Base-by-base conservation (phyloP, 2,888 invertebrate genomes). In the Germaria angustata region DNA sequence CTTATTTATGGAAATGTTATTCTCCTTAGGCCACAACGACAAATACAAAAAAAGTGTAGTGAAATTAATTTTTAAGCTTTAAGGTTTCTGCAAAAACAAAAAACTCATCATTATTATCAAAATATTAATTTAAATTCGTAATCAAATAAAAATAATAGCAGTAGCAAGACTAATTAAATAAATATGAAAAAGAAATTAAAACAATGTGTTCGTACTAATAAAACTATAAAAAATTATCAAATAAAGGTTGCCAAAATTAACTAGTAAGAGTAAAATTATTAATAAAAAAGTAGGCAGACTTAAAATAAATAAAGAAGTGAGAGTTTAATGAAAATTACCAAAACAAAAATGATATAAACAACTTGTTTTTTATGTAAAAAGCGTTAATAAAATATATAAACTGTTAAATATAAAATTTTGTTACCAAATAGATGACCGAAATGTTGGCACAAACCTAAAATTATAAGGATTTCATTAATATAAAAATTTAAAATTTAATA, bases 161-260 rank as follows among this genome's bases (percentile, higher is more conserved):
- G 44, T 5, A 44, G 15, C 24, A 9, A 49, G 28, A 15, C 24
- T 41, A 55, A 57, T 20, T 32, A 20, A 61, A 36, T 1, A 65
- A 63, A 51, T 59, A 66, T 44, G 46, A 61, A 69, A 41, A 46
- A 7, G 9, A 69, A 65, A 71, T 34, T 46, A 49, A 63, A 65
- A 36, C 71, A 61, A 51, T 81, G 80, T 75, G 80, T 76, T 81
- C 75, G 36, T 22, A 36, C 11, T 28, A 59, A 44, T 28, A 22
- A 77, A 72, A 66, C 44, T 49, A 39, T 15, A 32, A 36, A 55
- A n/a, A 63, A 36, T 28, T 46, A 20, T 8, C 17, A 34, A 66
- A 51, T 59, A 59, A 55, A 49, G 51, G 22, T 36, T n/a, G n/a
- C n/a, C n/a, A n/a, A n/a, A n/a, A n/a, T n/a, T n/a, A n/a, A 28